Percentiles rank a stretch among this genome's conserved stretches.
These are phyloP conservation scores for Anguilla megastoma DNA, from an alignment of 2,797 vertebrate genomes.

Conservation along the genomic window DNA sequence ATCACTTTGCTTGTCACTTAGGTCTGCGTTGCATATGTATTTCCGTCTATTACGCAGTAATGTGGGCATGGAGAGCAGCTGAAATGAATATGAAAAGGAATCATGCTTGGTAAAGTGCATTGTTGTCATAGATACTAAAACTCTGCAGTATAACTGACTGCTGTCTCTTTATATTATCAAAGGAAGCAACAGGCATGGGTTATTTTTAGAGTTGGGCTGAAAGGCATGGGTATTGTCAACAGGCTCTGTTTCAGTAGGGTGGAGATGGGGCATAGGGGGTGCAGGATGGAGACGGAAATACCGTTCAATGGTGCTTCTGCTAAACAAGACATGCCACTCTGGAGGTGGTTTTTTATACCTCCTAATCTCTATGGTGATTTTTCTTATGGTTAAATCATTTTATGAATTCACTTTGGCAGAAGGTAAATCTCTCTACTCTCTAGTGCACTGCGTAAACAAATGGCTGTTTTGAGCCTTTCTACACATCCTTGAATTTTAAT, in stretches of 20 bases:
- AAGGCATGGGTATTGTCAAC: background rate
- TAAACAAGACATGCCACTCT: background rate
- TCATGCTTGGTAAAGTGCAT: background rate
- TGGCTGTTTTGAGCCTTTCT: constrained; percentile 10
- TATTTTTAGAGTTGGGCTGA: background rate
- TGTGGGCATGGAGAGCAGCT: background rate
- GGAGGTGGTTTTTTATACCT: background rate
- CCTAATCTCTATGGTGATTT: background rate
- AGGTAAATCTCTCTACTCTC: background rate
- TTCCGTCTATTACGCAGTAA: background rate
- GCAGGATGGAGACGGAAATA: background rate
- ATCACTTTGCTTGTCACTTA: background rate
- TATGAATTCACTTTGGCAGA: background rate
- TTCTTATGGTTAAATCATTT: background rate
- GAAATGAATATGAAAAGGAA: background rate
- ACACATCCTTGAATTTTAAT: background rate
- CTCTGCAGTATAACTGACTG: background rate
- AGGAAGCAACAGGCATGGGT: background rate
- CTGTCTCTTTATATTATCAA: background rate
- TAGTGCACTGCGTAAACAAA: background rate
- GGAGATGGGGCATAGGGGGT: background rate
- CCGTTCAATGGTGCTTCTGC: background rate
- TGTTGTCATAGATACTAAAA: background rate
- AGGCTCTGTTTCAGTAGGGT: background rate
- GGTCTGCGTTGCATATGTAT: background rate